Conservation (phyloP, 1,140 invertebrate genomes). For the Tribolium castaneum region DNA sequence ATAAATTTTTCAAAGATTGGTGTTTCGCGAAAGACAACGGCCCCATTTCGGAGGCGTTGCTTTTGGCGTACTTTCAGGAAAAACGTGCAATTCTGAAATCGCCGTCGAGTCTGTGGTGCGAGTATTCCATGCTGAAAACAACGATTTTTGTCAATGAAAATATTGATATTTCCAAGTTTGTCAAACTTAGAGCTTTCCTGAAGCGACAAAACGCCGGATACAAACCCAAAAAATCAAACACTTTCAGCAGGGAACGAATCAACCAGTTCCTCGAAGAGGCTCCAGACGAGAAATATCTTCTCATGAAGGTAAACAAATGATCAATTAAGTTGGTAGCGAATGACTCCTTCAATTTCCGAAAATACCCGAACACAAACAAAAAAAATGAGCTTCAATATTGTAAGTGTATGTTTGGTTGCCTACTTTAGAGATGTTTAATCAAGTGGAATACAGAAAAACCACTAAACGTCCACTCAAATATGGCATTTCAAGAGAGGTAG, state of each 20-base stretch:
- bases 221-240: constrained; percentile 32
- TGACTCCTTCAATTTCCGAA: too few relatives aligned
- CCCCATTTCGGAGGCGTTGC: neutral
- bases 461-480: too few relatives aligned
- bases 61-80: neutral
- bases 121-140: constrained; percentile 22
- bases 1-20: neutral
- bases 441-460: too few relatives aligned
- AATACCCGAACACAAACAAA: too few relatives aligned
- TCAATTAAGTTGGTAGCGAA: neutral
- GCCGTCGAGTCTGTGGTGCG: neutral
- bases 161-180: constrained; percentile 1
- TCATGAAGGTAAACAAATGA: neutral
- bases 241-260: neutral
- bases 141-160: constrained; percentile 3
- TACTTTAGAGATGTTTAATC: too few relatives aligned
- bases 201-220: constrained; percentile 19
- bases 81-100: neutral
- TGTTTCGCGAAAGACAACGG: neutral
- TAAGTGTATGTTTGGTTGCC: too few relatives aligned
- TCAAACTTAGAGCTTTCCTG: constrained; percentile 15
- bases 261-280: constrained; percentile 9
- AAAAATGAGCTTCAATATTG: too few relatives aligned
- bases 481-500: too few relatives aligned
- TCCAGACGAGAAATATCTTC: neutral